Conservation (phyloP, 2,888 invertebrate species). For the Scaptodrosophila latifasciaeformis region DNA sequence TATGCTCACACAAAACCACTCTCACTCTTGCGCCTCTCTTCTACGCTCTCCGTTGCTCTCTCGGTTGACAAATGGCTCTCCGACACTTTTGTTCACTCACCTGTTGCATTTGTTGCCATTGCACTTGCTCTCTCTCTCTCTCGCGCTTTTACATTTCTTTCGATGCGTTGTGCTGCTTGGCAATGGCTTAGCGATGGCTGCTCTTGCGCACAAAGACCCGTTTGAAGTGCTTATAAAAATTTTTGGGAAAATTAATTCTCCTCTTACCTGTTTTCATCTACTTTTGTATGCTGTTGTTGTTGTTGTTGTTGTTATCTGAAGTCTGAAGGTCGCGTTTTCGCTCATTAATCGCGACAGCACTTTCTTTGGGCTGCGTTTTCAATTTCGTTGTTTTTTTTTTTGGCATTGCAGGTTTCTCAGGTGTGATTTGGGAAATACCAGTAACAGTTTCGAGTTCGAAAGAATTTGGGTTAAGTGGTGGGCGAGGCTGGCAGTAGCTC, state of each 20-base stretch:
- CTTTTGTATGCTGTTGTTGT: conserved; percentile 28
- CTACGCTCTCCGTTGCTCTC: conserved; percentile 1
- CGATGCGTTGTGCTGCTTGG: conserved; percentile 16
- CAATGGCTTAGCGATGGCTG: conserved; percentile 6
- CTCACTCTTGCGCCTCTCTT: neutral
- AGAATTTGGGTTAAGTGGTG: conserved; percentile 32
- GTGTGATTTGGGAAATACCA: conserved; percentile 27
- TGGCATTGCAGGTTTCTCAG: conserved; percentile 23
- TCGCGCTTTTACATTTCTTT: neutral
- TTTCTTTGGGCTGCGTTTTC: conserved; percentile 38
- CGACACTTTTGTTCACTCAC: conserved; percentile 32
- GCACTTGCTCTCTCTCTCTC: conserved; percentile 11
- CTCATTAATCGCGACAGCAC: conserved; percentile 58
- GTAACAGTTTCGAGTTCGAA: conserved; percentile 22
- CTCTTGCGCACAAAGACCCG: conserved; percentile 30
- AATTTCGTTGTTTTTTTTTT: conserved; percentile 17
- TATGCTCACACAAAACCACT: too few relatives aligned
- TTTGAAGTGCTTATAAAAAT: conserved; percentile 43
- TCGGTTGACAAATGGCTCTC: conserved; percentile 5
- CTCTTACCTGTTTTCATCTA: conserved; percentile 47
- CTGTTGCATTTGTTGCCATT: conserved; percentile 17
- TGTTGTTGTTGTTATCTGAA: conserved; percentile 8
- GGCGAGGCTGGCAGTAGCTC: neutral
- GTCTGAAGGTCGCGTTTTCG: conserved; percentile 64
- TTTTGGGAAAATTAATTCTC: conserved; percentile 51